A percentile compares a stretch with the other conserved stretches of the same genome.
These are phyloP conservation scores for Eristalis intricaria DNA, from an alignment of 2,888 invertebrate genomes.

Conservation along the genomic window DNA sequence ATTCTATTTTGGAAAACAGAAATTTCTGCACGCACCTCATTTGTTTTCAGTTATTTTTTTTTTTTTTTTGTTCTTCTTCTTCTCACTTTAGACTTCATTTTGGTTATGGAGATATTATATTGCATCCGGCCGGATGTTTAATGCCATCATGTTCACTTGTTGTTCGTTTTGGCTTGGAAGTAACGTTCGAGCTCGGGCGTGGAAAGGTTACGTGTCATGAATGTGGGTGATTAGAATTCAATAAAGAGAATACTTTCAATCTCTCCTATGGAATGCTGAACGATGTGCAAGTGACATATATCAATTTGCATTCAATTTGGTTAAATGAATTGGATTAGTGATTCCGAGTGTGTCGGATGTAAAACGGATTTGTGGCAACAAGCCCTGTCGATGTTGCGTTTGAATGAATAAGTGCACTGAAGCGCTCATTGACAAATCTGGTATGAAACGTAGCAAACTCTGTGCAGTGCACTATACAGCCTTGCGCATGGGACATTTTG, in stretches of 20 bases:
- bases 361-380: too few relatives aligned
- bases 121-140: slow-evolving; percentile 51
- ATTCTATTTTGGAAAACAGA: slow-evolving; percentile 38
- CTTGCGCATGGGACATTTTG: too few relatives aligned
- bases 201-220: background rate
- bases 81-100: slow-evolving; percentile 12
- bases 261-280: background rate
- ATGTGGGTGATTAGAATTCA: background rate
- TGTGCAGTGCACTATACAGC: too few relatives aligned
- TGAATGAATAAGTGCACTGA: too few relatives aligned
- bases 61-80: background rate
- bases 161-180: background rate
- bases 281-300: background rate
- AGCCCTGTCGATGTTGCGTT: too few relatives aligned
- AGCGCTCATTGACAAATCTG: too few relatives aligned
- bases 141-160: slow-evolving; percentile 30
- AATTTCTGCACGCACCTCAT: slow-evolving; percentile 38
- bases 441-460: too few relatives aligned
- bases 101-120: slow-evolving; percentile 17
- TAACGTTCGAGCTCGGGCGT: background rate
- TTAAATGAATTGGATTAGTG: background rate
- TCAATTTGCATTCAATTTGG: background rate
- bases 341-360: too few relatives aligned
- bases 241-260: background rate
- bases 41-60: background rate